phyloP scores from a whole-genome alignment of 2,797 vertebrate species.

The Erithacus rubecula region DNA sequence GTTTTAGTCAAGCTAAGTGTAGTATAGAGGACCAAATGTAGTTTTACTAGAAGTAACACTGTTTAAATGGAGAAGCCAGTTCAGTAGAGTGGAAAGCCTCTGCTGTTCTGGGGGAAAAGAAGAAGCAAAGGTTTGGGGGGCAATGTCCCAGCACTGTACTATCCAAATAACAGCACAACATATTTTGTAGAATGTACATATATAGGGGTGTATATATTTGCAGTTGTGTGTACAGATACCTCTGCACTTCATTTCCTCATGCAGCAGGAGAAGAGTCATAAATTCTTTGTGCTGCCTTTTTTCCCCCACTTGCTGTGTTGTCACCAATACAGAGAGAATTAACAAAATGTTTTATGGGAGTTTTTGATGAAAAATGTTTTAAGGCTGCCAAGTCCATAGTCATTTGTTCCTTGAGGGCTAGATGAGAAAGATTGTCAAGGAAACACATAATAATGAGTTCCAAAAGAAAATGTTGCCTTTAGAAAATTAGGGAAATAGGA shows the following conservation, averaged over 20 bases:
- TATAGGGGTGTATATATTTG: neutral
- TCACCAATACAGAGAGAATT: neutral
- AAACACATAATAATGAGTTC: slow-evolving; percentile 37
- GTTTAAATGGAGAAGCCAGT: neutral
- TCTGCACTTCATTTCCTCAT: neutral
- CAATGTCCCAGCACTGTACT: neutral
- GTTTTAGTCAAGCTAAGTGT: neutral
- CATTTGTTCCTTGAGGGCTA: neutral
- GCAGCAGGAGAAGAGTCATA: neutral
- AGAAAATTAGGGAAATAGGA: neutral
- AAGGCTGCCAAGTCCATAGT: slow-evolving; percentile 8
- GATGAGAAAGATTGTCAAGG: slow-evolving; percentile 32
- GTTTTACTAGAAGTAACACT: neutral
- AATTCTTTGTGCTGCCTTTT: neutral
- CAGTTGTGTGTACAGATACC: neutral
- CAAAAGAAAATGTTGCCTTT: slow-evolving; percentile 42
- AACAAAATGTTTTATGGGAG: neutral
- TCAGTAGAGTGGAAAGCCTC: neutral
- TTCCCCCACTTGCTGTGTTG: neutral
- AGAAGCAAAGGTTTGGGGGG: neutral
- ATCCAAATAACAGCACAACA: neutral
- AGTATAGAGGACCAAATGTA: neutral
- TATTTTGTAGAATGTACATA: neutral
- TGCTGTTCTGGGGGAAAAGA: neutral
- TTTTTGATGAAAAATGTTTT: slow-evolving; percentile 16